These are phyloP conservation scores for Pao palembangensis DNA, from an alignment of 2,113 vertebrate genomes.

Conservation along the genomic window DNA sequence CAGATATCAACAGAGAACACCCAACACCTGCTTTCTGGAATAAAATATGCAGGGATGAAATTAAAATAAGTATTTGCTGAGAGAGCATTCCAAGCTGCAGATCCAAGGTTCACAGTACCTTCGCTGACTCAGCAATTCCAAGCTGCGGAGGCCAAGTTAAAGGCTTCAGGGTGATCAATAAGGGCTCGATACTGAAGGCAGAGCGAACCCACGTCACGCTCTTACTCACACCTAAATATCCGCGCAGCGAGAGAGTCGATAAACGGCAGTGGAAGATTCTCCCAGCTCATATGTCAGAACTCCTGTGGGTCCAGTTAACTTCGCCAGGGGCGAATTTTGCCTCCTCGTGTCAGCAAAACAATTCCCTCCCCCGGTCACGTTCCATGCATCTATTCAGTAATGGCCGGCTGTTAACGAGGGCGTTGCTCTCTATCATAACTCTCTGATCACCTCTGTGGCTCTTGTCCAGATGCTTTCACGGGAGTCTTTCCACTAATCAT, in stretches of 20 bases:
- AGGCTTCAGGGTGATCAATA: conserved; percentile 73
- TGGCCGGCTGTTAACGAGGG: conserved; percentile 36
- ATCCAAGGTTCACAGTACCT: conserved; percentile 7
- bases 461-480: conserved; percentile 9
- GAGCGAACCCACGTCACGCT: conserved; percentile 6
- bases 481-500: conserved; percentile 1
- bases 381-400: conserved; percentile 36
- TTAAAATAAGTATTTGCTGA: conserved; percentile 26
- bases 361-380: conserved; percentile 16
- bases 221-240: conserved; percentile 11
- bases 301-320: conserved; percentile 63
- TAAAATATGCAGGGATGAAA: conserved; percentile 5
- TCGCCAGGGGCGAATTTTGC: conserved; percentile 36
- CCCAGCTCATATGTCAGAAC: conserved; percentile 45
- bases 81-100: not conserved
- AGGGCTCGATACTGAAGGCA: conserved; percentile 78
- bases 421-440: conserved; percentile 23
- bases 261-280: conserved; percentile 55
- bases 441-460: conserved; percentile 17
- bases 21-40: not conserved
- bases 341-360: conserved; percentile 53
- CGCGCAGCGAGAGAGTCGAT: conserved; percentile 40
- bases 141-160: conserved; percentile 31
- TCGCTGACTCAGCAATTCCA: conserved; percentile 42
- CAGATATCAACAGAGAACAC: not conserved